These are phyloP conservation scores for Lithobates sylvaticus DNA, from an alignment of 2,797 vertebrate species.

Conservation along the genomic window DNA sequence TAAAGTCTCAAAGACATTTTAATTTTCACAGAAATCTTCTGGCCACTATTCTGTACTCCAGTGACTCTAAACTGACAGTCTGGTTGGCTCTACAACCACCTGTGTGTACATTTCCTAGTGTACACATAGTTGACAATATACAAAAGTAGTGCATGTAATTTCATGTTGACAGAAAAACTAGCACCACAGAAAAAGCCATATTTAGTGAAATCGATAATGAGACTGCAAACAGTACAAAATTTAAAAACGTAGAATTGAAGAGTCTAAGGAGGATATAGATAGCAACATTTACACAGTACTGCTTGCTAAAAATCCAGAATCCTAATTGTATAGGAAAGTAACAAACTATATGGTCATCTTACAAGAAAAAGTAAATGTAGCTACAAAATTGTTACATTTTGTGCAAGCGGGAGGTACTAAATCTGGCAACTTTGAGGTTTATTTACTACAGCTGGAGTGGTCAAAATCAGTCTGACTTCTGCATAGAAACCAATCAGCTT, in stretches of 20 bases:
- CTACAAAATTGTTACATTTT: too few relatives aligned
- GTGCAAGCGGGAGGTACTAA: too few relatives aligned
- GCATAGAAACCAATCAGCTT: too few relatives aligned
- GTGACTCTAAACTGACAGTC: background rate
- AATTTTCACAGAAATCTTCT: background rate
- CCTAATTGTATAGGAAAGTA: too few relatives aligned
- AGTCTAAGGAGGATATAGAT: background rate
- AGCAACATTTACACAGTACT: too few relatives aligned
- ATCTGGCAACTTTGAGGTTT: too few relatives aligned
- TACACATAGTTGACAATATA: background rate
- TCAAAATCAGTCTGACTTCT: too few relatives aligned
- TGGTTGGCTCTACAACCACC: background rate
- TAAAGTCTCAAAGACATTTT: background rate
- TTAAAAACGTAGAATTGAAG: background rate
- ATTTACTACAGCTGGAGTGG: too few relatives aligned
- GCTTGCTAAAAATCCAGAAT: too few relatives aligned
- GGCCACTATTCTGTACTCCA: background rate
- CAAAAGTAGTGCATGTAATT: background rate
- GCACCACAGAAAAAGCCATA: background rate
- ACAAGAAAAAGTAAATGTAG: too few relatives aligned
- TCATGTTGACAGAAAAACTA: background rate
- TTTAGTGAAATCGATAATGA: background rate
- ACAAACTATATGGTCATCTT: too few relatives aligned
- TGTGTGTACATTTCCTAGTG: background rate
- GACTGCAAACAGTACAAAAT: background rate